phyloP scores from a whole-genome alignment of 2,797 vertebrate genomes.

The Monodelphis domestica region DNA sequence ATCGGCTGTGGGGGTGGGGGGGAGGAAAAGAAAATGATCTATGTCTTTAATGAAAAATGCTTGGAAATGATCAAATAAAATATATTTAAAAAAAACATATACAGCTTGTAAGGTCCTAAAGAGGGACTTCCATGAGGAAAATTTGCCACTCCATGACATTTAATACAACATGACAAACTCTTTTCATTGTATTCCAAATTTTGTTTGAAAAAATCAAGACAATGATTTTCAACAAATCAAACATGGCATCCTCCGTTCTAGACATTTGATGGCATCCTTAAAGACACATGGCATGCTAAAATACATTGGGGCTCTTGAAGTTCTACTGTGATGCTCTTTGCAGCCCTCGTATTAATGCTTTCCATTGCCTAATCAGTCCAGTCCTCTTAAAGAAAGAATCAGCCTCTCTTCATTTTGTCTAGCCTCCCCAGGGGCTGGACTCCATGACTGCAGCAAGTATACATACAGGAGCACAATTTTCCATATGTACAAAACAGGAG shows the following conservation, averaged over 20 bases:
- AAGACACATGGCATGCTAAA: constrained; percentile 77
- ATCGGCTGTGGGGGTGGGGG: no score
- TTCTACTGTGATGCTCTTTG: constrained; percentile 76
- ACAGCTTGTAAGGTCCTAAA: neutral
- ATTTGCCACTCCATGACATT: neutral
- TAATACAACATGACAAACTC: neutral
- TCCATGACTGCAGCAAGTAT: constrained; percentile 82
- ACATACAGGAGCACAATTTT: constrained; percentile 79
- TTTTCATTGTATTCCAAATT: constrained; percentile 81
- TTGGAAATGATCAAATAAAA: no score
- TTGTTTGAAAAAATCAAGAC: constrained; percentile 82
- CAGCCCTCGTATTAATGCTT: constrained; percentile 71
- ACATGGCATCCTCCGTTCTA: constrained; percentile 66
- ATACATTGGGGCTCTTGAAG: constrained; percentile 70
- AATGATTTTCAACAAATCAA: constrained; percentile 83
- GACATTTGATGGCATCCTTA: constrained; percentile 60
- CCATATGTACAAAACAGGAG: constrained; percentile 80
- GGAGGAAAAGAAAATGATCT: no score
- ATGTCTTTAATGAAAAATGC: no score
- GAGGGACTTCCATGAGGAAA: neutral
- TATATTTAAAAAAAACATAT: no score
- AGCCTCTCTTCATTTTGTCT: constrained; percentile 80
- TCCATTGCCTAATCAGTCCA: constrained; percentile 64
- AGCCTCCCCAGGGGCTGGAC: no score
- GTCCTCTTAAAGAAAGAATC: constrained; percentile 61